phyloP scores from a whole-genome alignment of 1,140 invertebrate genomes.

The Drosophila triauraria region DNA sequence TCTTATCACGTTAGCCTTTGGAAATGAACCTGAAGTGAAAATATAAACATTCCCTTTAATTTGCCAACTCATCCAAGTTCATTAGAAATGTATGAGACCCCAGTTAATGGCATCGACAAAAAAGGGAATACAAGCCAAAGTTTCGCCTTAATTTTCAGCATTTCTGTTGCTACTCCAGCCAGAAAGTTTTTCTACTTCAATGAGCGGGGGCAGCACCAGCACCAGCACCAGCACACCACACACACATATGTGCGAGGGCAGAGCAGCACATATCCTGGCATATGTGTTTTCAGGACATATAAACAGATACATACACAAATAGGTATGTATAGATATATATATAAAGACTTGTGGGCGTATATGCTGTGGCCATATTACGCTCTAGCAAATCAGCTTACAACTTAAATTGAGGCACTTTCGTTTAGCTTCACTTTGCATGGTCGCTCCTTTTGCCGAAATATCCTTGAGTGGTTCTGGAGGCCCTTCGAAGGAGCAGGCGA shows the following conservation, averaged over 20 bases:
- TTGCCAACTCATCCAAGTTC: conserved; percentile 36
- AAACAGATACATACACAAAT: conserved; percentile 13
- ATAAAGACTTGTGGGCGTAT: conserved; percentile 20
- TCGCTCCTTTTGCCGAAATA: conserved; percentile 64
- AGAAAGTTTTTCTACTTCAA: conserved; percentile 80
- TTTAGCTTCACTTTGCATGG: conserved; percentile 82
- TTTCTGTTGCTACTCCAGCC: conserved; percentile 62
- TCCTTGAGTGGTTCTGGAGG: conserved; percentile 62
- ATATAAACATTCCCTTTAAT: conserved; percentile 30
- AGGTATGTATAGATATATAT: conserved; percentile 6
- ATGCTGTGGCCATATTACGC: conserved; percentile 54
- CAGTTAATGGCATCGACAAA: conserved; percentile 17
- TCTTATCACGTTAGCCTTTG: not conserved
- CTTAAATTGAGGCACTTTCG: conserved; percentile 83
- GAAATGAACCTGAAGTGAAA: not conserved
- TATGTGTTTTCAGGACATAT: conserved; percentile 14
- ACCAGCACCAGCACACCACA: not conserved
- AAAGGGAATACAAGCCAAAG: conserved; percentile 47
- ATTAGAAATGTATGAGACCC: conserved; percentile 33
- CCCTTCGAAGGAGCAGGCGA: conserved; percentile 12
- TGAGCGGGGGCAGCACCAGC: conserved; percentile 30
- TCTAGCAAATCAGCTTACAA: conserved; percentile 80
- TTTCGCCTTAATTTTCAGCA: conserved; percentile 76
- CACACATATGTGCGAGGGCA: conserved; percentile 33
- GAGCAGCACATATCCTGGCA: conserved; percentile 36